A percentile compares a stretch with the other conserved stretches of the same genome.
These are phyloP conservation scores for Apodemus sylvaticus DNA, from an alignment of 2,113 vertebrate genomes.

Conservation along the genomic window DNA sequence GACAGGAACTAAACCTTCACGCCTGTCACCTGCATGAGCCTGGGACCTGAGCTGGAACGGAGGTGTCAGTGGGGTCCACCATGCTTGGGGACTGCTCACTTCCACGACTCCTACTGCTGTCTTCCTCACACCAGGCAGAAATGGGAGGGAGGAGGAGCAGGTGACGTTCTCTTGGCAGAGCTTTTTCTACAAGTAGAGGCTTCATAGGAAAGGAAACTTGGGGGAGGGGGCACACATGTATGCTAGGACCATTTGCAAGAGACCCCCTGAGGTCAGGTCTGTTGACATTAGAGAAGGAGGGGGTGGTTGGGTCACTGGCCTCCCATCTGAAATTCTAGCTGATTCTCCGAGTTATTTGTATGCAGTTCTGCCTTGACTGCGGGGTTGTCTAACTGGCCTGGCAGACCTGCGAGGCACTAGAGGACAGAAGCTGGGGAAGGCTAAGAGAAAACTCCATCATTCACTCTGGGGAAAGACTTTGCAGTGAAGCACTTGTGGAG, in stretches of 20 bases:
- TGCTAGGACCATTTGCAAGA: background rate
- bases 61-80: rapidly evolving
- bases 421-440: background rate
- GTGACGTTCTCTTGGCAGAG: background rate
- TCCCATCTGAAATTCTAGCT: background rate
- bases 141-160: rapidly evolving
- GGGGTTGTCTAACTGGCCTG: background rate
- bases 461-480: background rate
- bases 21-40: background rate
- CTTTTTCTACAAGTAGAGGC: background rate
- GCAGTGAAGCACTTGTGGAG: background rate
- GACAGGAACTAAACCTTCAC: background rate
- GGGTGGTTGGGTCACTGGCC: background rate
- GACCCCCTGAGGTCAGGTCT: background rate
- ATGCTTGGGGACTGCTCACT: background rate
- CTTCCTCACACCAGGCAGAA: background rate
- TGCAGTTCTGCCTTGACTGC: background rate
- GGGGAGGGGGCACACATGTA: background rate
- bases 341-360: background rate
- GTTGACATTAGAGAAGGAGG: background rate
- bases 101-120: background rate
- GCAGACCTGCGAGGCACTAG: background rate
- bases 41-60: background rate
- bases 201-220: background rate
- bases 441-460: background rate